Evolutionary conservation across 2,888 invertebrate species (phyloP).

Genomic region (Dusona sp.): DNA sequence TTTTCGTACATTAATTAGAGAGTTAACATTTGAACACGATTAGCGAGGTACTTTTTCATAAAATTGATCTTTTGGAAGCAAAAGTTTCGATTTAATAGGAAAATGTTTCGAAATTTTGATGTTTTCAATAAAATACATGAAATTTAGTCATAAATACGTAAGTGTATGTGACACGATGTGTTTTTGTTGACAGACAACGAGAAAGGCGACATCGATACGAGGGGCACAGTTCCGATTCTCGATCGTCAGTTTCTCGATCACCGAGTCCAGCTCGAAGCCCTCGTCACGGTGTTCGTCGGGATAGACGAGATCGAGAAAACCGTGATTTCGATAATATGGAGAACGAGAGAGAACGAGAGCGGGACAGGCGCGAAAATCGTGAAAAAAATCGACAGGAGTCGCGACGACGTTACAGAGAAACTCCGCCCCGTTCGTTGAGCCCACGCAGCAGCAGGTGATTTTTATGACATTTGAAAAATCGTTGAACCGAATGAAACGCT

Average conservation of each 20-base stretch:
- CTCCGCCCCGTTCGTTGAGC: constrained; percentile 80
- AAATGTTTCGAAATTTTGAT: constrained; percentile 7
- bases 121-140: not conserved
- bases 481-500: not conserved
- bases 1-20: too few relatives aligned
- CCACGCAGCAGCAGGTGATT: constrained; percentile 80
- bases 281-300: constrained; percentile 78
- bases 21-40: too few relatives aligned
- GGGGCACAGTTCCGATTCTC: constrained; percentile 83
- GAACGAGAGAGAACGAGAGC: constrained; percentile 74
- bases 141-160: not conserved
- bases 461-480: constrained; percentile 21
- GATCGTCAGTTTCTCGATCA: constrained; percentile 84
- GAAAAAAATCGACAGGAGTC: constrained; percentile 80
- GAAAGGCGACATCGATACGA: constrained; percentile 91
- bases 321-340: constrained; percentile 74
- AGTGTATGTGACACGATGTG: not conserved
- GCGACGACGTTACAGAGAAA: constrained; percentile 79
- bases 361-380: constrained; percentile 80
- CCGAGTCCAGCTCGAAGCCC: constrained; percentile 84
- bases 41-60: not conserved
- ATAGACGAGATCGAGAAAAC: constrained; percentile 79
- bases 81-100: not conserved
- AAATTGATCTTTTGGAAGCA: not conserved
- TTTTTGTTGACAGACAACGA: constrained; percentile 89